Evolutionary conservation across 2,113 vertebrate genomes (phyloP), one percentile per base, ranked within the genome.

Genomic region (Brachyhypopomus gauderio): DNA sequence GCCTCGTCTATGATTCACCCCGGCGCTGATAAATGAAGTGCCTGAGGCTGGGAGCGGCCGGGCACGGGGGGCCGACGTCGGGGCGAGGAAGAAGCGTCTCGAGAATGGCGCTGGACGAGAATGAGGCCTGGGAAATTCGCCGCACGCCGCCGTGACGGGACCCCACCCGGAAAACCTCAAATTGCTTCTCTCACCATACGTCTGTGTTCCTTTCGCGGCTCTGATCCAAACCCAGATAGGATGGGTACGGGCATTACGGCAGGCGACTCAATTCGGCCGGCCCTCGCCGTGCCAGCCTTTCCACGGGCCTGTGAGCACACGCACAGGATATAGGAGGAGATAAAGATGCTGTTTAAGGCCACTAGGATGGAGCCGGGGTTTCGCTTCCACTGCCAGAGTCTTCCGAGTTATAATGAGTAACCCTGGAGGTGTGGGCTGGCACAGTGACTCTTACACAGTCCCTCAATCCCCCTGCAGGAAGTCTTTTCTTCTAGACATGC

Each of bases 1-100:
- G 56, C 79, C 83, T 92, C 88, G 91, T 92, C 88, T 88, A 91
- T 93, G 88, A 93, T 91, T 92, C 88, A 92, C 86, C 78, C 72
- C 78, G 78, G 88, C 89, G 88, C 83, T 90, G 90, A 89, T 91
- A 90, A 91, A 93, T 83, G 85, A 88, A 87, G 36, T 77, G 41
- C 41, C 9, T 11, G 3, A 30, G 30, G 41, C 9, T n/a, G n/a
- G n/a, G n/a, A n/a, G 41, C 41, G 41, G 5, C 41, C 41, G 2
- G 41, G 41, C 41, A 45, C 41, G 9, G 41, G 9, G 41, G 41
- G 9, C 5, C 41, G 41, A 6, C 41, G 41, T 6, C 41, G 41
- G 38, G 2, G 41, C 41, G 41, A 41, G 5, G 41, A 41, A 41
- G 41, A 9, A 8, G 12, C 45, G 45, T 0, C 45, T 7, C 45